phyloP scores from a whole-genome alignment of 2,113 vertebrate species.

The Plectropomus leopardus region DNA sequence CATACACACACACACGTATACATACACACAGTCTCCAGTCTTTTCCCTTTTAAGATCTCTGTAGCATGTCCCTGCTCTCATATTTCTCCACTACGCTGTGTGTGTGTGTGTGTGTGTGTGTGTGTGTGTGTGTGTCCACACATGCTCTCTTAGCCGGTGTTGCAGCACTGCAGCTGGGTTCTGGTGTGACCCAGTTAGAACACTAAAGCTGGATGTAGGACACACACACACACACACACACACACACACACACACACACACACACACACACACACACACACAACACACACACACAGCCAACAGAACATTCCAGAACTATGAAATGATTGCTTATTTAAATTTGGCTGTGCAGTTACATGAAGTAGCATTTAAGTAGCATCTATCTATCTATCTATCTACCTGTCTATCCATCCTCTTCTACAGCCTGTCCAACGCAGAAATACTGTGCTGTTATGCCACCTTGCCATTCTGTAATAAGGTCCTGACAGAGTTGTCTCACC shows the following conservation, averaged over 20 bases:
- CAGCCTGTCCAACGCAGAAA: too few species aligned
- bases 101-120: conserved; percentile 1
- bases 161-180: conserved; percentile 64
- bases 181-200: conserved; percentile 73
- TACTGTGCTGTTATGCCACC: too few species aligned
- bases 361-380: too few species aligned
- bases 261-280: too few species aligned
- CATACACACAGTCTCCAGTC: background rate
- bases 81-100: conserved; percentile 50
- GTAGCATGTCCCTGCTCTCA: conserved; percentile 60
- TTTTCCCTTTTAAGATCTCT: conserved; percentile 17
- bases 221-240: conserved; percentile 45
- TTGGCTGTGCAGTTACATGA: too few species aligned
- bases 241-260: conserved; percentile 14
- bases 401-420: too few species aligned
- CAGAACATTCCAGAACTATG: too few species aligned
- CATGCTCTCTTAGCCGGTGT: conserved; percentile 48
- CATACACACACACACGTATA: background rate
- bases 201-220: conserved; percentile 59
- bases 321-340: too few species aligned
- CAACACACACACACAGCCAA: too few species aligned
- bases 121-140: background rate
- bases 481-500: too few species aligned
- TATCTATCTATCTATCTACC: too few species aligned
- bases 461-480: too few species aligned